A percentile compares a stretch with the other conserved stretches of the same genome.
These are phyloP conservation scores for Bothrops alternatus DNA, from an alignment of 2,797 vertebrate species.

Conservation along the genomic window DNA sequence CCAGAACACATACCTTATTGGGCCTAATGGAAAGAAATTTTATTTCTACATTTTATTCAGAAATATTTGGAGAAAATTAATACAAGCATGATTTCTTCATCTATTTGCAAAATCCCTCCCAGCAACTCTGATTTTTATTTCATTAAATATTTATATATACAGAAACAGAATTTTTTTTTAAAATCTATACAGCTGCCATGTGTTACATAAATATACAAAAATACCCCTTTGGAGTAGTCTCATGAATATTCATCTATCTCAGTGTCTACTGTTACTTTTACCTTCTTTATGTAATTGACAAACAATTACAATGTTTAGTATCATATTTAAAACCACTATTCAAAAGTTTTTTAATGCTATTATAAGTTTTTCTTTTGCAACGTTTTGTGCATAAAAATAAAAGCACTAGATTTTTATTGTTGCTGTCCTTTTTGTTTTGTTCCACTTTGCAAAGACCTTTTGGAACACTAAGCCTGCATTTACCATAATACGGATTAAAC, in stretches of 20 bases:
- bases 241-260: constrained; percentile 65
- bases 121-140: constrained; percentile 1
- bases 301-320: constrained; percentile 81
- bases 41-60: background rate
- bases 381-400: constrained; percentile 84
- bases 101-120: background rate
- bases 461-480: constrained; percentile 93
- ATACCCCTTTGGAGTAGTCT: constrained; percentile 54
- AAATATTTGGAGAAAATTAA: background rate
- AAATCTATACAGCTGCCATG: background rate
- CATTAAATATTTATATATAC: constrained; percentile 32
- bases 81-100: background rate
- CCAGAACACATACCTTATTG: background rate
- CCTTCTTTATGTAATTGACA: constrained; percentile 77
- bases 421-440: constrained; percentile 79
- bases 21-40: background rate
- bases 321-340: constrained; percentile 81
- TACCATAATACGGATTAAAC: constrained; percentile 98
- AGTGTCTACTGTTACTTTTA: constrained; percentile 69
- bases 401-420: constrained; percentile 80
- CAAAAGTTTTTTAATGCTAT: constrained; percentile 80
- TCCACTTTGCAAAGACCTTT: constrained; percentile 81
- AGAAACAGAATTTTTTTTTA: constrained; percentile 32
- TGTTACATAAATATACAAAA: constrained; percentile 63
- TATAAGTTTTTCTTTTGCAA: constrained; percentile 82